Conservation (phyloP, 2,888 invertebrate genomes). For the Gryllus longicercus region DNA sequence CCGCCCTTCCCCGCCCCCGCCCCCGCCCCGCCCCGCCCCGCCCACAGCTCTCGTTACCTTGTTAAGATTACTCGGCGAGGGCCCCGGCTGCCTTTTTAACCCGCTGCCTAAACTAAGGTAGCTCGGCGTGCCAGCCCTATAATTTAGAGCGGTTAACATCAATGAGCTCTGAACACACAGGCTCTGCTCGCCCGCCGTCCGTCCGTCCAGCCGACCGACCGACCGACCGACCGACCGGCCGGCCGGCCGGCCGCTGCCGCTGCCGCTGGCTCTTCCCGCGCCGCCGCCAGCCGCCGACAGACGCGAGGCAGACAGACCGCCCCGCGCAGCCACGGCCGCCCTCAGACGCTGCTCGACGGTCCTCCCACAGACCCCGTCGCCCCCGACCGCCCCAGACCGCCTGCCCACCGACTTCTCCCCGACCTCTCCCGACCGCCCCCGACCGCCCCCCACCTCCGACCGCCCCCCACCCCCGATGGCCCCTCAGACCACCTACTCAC, state of each 20-base stretch:
- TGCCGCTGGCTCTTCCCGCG: not conserved
- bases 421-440: no score
- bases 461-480: no score
- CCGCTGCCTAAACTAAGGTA: conserved; percentile 32
- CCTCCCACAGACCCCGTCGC: no score
- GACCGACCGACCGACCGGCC: no score
- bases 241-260: not conserved
- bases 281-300: not conserved
- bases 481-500: no score
- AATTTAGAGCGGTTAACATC: conserved; percentile 31
- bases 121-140: conserved; percentile 28
- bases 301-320: not conserved
- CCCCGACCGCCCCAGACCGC: no score
- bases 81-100: conserved; percentile 25
- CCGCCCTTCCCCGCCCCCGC: not conserved
- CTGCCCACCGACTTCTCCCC: no score
- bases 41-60: conserved; percentile 27
- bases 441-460: no score
- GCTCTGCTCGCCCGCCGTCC: not conserved
- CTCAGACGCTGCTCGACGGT: no score
- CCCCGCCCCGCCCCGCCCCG: not conserved
- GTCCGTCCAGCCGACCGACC: not conserved
- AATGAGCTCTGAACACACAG: conserved; percentile 29
- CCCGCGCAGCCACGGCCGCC: not conserved
- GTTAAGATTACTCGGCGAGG: conserved; percentile 27